Base-by-base conservation (phyloP, 2,797 vertebrate species). In the Platyrinchus mystaceus region DNA sequence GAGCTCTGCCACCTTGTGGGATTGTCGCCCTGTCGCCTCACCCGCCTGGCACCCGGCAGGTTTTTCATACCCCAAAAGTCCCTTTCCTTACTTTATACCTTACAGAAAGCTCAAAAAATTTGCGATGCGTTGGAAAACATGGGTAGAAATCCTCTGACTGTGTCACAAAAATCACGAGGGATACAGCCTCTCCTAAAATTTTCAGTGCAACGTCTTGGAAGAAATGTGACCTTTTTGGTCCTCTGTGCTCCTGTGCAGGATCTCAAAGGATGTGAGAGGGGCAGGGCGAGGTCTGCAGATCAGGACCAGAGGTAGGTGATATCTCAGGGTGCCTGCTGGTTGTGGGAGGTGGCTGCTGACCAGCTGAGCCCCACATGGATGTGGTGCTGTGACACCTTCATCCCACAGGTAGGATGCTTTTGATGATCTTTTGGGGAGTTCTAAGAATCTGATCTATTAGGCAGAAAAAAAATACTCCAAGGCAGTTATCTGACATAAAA, bases 1-100 rank as follows among this genome's bases (percentile, higher is more conserved):
- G 73, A 95, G 94, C 76, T 69, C 94, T 88, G 95, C 95, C 95
- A 94, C 93, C 95, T 95, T 60, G 93, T 95, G 95, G 96, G 93
- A 36, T 4, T 80, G 16, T 30, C 37, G 14, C 78, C 56, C 52
- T 39, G 47, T 12, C 6, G 1, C 68, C 58, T 58, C 56, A 2
- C 7, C 66, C 32, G 3, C 46, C 50, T 5, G 67, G 52, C 41
- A 27, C 27, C 34, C 5, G 4, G 4, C 1, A 22, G 23, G 7
- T n/a, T 46, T n/a, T 46, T 37, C 14, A 2, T 1, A 20, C n/a
- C n/a, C 63, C 46, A 2, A 19, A 82, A 3, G 8, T 26, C 22
- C 6, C 10, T 52, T 70, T 37, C 24, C 22, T 56, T 15, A 2
- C 12, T 17, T 60, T 32, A 2, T 2, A 10, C 9, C 24, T 32